Conservation (phyloP, 2,113 vertebrate species). For the Cephalopterus ornatus region DNA sequence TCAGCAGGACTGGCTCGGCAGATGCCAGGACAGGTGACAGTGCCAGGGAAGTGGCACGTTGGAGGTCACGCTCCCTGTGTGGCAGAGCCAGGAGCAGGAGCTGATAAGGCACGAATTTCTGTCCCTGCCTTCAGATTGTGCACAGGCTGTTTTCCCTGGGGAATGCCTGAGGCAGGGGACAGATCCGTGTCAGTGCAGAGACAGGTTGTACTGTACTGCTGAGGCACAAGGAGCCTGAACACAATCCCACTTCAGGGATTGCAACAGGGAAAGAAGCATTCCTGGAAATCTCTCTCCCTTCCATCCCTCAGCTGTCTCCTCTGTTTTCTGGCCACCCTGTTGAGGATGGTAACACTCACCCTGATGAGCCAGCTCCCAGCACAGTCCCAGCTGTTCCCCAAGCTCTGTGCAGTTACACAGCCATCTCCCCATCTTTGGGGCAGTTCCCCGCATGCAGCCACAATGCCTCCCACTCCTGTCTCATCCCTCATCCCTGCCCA, state of each 20-base stretch:
- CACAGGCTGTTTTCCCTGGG: neutral
- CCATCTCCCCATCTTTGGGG: neutral
- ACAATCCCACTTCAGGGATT: neutral
- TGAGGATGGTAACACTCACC: neutral
- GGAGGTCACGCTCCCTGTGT: neutral
- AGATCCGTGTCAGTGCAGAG: neutral
- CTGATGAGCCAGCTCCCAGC: neutral
- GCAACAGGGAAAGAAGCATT: neutral
- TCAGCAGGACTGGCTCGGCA: neutral
- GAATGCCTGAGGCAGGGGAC: neutral
- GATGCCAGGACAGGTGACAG: neutral
- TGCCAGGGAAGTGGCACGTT: neutral
- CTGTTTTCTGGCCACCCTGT: neutral
- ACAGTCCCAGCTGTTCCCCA: neutral
- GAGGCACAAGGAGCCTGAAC: neutral
- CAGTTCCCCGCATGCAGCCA: neutral
- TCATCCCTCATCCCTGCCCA: rapidly evolving
- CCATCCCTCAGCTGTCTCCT: neutral
- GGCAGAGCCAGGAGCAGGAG: neutral
- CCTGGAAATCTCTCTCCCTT: neutral
- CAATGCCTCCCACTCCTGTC: rapidly evolving
- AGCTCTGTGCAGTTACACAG: neutral
- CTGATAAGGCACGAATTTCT: neutral
- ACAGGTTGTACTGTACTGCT: neutral
- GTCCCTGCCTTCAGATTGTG: neutral